A percentile compares a stretch with the other conserved stretches of the same genome.
Conservation (phyloP, 2,888 invertebrate species). For the Cerastis leucographa region DNA sequence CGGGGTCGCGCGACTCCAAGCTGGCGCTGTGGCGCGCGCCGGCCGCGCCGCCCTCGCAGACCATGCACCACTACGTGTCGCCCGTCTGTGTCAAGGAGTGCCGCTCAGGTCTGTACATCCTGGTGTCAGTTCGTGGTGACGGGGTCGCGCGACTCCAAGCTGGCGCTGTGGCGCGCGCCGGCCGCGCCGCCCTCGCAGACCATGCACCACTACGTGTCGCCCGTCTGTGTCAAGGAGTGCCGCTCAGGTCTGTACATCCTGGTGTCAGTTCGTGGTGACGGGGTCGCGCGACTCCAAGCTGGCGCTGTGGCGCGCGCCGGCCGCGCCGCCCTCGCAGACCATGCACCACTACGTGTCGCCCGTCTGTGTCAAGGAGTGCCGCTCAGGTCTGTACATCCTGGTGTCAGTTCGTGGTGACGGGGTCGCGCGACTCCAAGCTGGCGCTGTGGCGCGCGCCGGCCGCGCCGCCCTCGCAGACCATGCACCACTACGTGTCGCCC, state of each 20-base stretch:
- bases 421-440: constrained; percentile 97
- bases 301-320: constrained; percentile 96
- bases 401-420: constrained; percentile 98
- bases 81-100: constrained; percentile 95
- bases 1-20: constrained; percentile 97
- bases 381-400: constrained; percentile 89
- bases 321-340: constrained; percentile 68
- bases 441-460: constrained; percentile 96
- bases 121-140: constrained; percentile 98
- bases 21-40: constrained; percentile 97
- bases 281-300: constrained; percentile 98
- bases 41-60: constrained; percentile 70
- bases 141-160: constrained; percentile 97
- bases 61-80: constrained; percentile 87
- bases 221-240: constrained; percentile 94
- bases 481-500: constrained; percentile 91
- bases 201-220: constrained; percentile 89
- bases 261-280: constrained; percentile 97
- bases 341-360: constrained; percentile 91
- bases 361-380: constrained; percentile 94
- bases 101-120: constrained; percentile 89
- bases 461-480: constrained; percentile 65
- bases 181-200: constrained; percentile 70
- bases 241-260: constrained; percentile 90
- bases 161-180: constrained; percentile 97